Evolutionary conservation across 2,888 invertebrate species (phyloP).

Genomic region (Capitulum mitella): DNA sequence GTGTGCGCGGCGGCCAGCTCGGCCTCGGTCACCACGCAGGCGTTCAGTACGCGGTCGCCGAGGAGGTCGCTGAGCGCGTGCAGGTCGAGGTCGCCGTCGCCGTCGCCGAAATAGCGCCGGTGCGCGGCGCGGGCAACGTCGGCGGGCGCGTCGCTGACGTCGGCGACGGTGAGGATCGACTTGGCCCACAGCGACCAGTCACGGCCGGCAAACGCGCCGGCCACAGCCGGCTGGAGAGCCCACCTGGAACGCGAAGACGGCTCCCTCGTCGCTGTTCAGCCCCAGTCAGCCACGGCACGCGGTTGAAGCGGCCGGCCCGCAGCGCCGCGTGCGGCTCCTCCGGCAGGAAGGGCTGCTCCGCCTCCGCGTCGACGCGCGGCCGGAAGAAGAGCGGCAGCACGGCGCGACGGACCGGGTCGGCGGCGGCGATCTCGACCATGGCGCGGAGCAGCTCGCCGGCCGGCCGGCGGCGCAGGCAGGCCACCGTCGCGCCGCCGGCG

Average conservation of each 20-base stretch:
- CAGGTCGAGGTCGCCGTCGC: not conserved
- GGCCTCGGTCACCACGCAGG: not conserved
- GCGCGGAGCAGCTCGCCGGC: conserved; percentile 77
- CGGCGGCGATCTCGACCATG: conserved; percentile 55
- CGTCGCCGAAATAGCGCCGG: not conserved
- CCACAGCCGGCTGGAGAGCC: not conserved
- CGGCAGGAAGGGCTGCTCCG: conserved; percentile 9
- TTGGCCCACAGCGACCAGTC: not conserved
- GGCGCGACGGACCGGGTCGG: not conserved
- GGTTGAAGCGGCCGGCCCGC: not conserved
- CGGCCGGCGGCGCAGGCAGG: conserved; percentile 83
- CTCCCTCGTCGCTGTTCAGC: not conserved
- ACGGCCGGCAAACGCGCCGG: not conserved
- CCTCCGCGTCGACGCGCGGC: not conserved
- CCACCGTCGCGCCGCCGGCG: conserved; percentile 57
- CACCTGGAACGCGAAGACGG: not conserved
- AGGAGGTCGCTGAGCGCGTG: not conserved
- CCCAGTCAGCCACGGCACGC: not conserved
- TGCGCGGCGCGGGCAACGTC: not conserved
- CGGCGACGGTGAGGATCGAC: not conserved
- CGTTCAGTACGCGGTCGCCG: not conserved
- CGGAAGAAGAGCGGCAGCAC: not conserved
- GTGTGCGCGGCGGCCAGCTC: not conserved
- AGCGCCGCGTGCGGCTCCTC: not conserved
- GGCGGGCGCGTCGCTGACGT: not conserved